A percentile compares a stretch with the other conserved stretches of the same genome.
Conservation (phyloP, 2,888 invertebrate genomes). For the Prostheceraeus crozeri region DNA sequence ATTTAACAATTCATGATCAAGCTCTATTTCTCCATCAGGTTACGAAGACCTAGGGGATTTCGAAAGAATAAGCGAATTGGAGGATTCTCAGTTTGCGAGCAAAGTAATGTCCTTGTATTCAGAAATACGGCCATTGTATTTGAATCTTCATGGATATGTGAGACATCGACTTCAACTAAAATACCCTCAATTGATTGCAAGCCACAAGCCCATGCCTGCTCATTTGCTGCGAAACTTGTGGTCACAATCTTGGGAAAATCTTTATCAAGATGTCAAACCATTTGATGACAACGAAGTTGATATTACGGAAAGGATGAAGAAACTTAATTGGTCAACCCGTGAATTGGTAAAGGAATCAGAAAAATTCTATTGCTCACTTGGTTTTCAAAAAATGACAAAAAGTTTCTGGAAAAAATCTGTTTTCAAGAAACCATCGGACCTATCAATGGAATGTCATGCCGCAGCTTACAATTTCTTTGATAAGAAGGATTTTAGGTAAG, state of each 20-base stretch:
- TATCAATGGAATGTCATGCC: too few species aligned
- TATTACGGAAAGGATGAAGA: too few species aligned
- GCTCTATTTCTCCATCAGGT: too few species aligned
- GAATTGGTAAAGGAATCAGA: constrained; percentile 37
- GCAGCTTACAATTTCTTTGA: too few species aligned
- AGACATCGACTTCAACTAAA: constrained; percentile 44
- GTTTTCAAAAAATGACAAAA: constrained; percentile 38
- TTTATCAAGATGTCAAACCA: constrained; percentile 35
- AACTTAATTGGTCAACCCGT: constrained; percentile 19
- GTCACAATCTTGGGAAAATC: constrained; percentile 40
- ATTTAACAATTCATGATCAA: too few species aligned
- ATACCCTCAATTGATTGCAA: constrained; percentile 44
- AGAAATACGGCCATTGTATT: constrained; percentile 50
- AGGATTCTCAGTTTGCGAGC: constrained; percentile 43
- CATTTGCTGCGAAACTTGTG: constrained; percentile 40
- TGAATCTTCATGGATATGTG: constrained; percentile 53
- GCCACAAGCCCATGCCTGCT: constrained; percentile 37
- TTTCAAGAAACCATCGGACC: too few species aligned
- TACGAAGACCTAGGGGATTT: not conserved
- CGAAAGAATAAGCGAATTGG: constrained; percentile 36
- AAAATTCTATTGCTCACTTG: constrained; percentile 40
- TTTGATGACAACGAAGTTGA: constrained; percentile 31
- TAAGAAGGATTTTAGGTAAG: too few species aligned
- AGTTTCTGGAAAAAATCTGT: constrained; percentile 39
- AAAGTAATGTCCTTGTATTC: constrained; percentile 45